Evolutionary conservation across 2,113 vertebrate genomes (phyloP).

Genomic region (Plecturocebus donacophilus): DNA sequence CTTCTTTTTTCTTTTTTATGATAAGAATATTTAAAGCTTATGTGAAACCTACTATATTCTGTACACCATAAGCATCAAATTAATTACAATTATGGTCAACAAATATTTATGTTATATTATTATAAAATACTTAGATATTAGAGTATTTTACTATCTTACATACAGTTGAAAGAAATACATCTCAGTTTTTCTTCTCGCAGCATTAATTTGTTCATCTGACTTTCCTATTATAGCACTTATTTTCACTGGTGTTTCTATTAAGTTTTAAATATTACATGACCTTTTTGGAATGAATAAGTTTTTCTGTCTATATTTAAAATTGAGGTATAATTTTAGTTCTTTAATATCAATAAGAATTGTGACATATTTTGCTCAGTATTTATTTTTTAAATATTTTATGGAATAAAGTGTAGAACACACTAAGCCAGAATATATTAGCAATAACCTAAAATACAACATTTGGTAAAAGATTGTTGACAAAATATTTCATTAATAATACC

Average conservation of each 20-base stretch:
- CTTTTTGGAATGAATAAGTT: slow-evolving; percentile 7
- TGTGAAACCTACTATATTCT: not conserved
- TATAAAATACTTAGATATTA: not conserved
- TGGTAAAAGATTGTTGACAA: slow-evolving; percentile 3
- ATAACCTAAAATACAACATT: not conserved
- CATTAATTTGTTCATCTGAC: not conserved
- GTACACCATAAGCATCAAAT: not conserved
- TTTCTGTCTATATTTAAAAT: not conserved
- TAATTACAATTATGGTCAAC: slow-evolving; percentile 25
- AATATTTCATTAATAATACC: not conserved
- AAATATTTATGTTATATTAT: slow-evolving; percentile 27
- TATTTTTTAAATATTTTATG: not conserved
- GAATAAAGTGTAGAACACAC: not conserved
- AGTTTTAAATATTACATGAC: not conserved
- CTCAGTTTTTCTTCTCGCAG: slow-evolving; percentile 13
- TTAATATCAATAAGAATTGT: not conserved
- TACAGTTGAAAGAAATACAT: not conserved
- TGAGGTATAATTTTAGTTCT: not conserved
- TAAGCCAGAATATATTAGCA: not conserved
- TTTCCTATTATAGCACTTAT: not conserved
- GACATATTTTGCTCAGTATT: not conserved
- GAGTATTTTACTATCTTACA: not conserved
- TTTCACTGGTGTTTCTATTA: slow-evolving; percentile 18
- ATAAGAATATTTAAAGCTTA: not conserved
- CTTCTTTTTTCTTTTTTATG: not conserved